Base-by-base conservation (phyloP, 2,888 invertebrate genomes). In the Hetaerina titia region DNA sequence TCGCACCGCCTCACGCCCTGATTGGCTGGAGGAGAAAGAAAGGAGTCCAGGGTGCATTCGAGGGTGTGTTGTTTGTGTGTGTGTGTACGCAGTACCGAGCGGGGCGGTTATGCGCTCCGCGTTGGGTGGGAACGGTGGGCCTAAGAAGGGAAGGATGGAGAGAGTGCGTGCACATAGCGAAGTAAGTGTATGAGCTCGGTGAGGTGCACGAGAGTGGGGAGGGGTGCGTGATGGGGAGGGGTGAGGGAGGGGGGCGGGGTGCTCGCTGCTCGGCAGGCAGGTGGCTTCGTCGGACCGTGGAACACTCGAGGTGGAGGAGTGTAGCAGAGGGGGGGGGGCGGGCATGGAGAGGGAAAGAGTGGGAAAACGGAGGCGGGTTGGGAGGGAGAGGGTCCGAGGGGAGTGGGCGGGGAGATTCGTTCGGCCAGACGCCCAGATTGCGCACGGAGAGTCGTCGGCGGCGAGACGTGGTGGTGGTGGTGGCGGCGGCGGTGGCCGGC, bases 251-350 rank as follows among this genome's bases (percentile, higher is more conserved):
- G 63, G 63, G 63, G 7, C 25, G 58, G 11, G 90, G 22, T 90
- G 90, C 17, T 58, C 17, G 63, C 31, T 22, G 56, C 90, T 45
- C n/a, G 58, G n/a, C 19, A 13, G 92, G 92, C 92, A 92, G 92
- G 92, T 92, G 92, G 92, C 92, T 92, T 69, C 69, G 45, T 64
- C 64, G 69, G 92, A 92, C 92, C 60, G 60, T 60, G 13, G 19
- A 11, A 11, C 7, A 22, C 69, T 69, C 69, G 60, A 60, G 60
- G 60, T 11, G 60, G 60, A 60, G 60, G 60, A 60, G 60, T 11
- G 60, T 11, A 60, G 60, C 17, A 17, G 17, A 4, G 60, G 60
- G 17, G 60, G 60, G 13, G 60, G 60, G 6, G 13, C 60, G 60
- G 60, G 9, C 45, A 25, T 25, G 6, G 64, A 64, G n/a, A 45